Evolutionary conservation across 2,797 vertebrate species (phyloP).

Genomic region (Sphenodon punctatus): DNA sequence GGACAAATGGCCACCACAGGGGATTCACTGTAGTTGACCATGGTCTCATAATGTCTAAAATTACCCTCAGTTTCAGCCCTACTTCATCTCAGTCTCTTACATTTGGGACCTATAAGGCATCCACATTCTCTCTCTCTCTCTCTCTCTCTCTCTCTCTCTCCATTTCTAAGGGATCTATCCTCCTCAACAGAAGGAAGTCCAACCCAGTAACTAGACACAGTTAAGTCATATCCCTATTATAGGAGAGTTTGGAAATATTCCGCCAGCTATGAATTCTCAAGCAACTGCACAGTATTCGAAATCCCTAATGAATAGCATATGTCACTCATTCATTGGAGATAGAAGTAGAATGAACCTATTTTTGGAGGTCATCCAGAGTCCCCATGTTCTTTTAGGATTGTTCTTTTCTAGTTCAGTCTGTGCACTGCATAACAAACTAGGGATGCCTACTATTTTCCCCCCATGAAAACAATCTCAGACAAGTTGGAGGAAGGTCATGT

Average conservation of each 20-base stretch:
- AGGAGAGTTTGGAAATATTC: background rate
- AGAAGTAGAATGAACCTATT: background rate
- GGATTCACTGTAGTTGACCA: too few relatives aligned
- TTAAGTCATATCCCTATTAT: too few relatives aligned
- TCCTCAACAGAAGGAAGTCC: too few relatives aligned
- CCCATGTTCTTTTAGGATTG: background rate
- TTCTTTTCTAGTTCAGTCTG: background rate
- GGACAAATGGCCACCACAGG: too few relatives aligned
- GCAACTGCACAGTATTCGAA: background rate
- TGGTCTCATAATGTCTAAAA: too few relatives aligned
- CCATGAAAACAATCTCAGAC: slow-evolving; percentile 6
- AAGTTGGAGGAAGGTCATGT: slow-evolving; percentile 33
- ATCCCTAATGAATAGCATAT: background rate
- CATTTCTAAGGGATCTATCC: slow-evolving; percentile 7
- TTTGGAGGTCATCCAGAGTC: background rate
- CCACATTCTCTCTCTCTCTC: background rate
- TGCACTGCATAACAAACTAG: background rate
- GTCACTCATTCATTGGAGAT: slow-evolving; percentile 11
- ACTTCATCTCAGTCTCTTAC: background rate
- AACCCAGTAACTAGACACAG: too few relatives aligned
- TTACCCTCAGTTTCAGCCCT: too few relatives aligned
- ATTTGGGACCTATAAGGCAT: background rate
- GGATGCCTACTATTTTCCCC: background rate
- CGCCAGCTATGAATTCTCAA: background rate
- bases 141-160: background rate